Percentiles rank a stretch among this genome's conserved stretches.
phyloP scores from a whole-genome alignment of 2,113 vertebrate species.

The Neoarius graeffei region DNA sequence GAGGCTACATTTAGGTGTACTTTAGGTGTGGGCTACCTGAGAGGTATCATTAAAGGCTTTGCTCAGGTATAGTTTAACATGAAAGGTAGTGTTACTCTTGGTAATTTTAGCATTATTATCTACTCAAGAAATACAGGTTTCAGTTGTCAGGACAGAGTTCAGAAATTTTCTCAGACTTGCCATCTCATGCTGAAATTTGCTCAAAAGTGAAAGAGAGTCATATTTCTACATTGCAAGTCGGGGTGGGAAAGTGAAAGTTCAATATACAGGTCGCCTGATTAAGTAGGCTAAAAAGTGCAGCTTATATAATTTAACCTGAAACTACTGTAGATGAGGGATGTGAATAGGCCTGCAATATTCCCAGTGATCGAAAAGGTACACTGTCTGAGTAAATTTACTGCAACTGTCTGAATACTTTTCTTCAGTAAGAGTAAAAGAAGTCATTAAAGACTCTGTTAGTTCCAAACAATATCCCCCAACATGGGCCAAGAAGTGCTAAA shows the following conservation, averaged over 20 bases:
- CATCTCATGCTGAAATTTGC: neutral
- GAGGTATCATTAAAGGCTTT: slow-evolving; percentile 19
- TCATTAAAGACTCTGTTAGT: neutral
- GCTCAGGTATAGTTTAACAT: slow-evolving; percentile 1
- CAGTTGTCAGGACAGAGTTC: slow-evolving; percentile 13
- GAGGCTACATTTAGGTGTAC: slow-evolving; percentile 3
- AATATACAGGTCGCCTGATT: neutral
- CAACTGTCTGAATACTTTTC: neutral
- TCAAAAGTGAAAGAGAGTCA: neutral
- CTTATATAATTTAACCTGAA: neutral
- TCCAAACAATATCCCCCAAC: neutral
- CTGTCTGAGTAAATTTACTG: neutral
- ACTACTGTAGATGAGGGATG: neutral
- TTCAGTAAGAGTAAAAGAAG: neutral
- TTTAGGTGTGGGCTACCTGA: slow-evolving; percentile 24
- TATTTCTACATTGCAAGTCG: neutral
- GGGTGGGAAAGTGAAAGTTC: neutral
- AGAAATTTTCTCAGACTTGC: neutral
- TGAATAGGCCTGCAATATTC: neutral
- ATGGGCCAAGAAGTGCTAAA: neutral
- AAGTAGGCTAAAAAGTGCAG: neutral
- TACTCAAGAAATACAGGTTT: slow-evolving; percentile 21
- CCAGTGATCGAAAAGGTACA: neutral
- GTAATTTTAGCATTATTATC: slow-evolving; percentile 17
- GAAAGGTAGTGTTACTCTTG: slow-evolving; percentile 16